Percentiles rank a stretch among this genome's conserved stretches.
phyloP scores from a whole-genome alignment of 1,140 invertebrate genomes.

The Saccostrea cuccullata region DNA sequence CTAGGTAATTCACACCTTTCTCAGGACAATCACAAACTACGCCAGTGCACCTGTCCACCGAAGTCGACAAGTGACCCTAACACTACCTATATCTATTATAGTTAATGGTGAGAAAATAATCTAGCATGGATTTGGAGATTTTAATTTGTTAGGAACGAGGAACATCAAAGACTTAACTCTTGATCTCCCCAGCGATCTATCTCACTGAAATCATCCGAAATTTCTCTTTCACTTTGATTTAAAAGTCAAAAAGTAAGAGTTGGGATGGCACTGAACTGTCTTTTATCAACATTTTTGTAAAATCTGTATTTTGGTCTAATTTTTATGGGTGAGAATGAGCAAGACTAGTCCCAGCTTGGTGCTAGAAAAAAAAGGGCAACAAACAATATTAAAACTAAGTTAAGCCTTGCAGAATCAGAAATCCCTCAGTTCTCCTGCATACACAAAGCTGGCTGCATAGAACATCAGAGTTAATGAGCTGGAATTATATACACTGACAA shows the following conservation, averaged over 20 bases:
- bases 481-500: slow-evolving; percentile 34
- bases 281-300: slow-evolving; percentile 29
- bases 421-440: background rate
- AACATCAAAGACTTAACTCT: slow-evolving; percentile 25
- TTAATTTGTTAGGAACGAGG: slow-evolving; percentile 36
- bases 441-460: background rate
- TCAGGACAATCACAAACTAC: slow-evolving; percentile 30
- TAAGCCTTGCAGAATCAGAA: slow-evolving; percentile 25
- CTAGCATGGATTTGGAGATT: background rate
- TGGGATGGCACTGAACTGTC: slow-evolving; percentile 12
- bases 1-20: slow-evolving; percentile 42
- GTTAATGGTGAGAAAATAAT: slow-evolving; percentile 46
- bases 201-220: slow-evolving; percentile 2
- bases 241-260: slow-evolving; percentile 29
- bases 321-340: background rate
- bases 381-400: slow-evolving; percentile 19
- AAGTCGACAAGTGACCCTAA: background rate
- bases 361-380: slow-evolving; percentile 6
- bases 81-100: slow-evolving; percentile 25
- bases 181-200: slow-evolving; percentile 13
- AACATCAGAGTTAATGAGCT: slow-evolving; percentile 21
- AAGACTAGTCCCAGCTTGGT: background rate
- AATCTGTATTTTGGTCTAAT: slow-evolving; percentile 29
- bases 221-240: slow-evolving; percentile 39
- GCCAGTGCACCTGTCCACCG: slow-evolving; percentile 25